These are phyloP conservation scores for Talpa occidentalis DNA, from an alignment of 2,113 vertebrate genomes.

Conservation along the genomic window DNA sequence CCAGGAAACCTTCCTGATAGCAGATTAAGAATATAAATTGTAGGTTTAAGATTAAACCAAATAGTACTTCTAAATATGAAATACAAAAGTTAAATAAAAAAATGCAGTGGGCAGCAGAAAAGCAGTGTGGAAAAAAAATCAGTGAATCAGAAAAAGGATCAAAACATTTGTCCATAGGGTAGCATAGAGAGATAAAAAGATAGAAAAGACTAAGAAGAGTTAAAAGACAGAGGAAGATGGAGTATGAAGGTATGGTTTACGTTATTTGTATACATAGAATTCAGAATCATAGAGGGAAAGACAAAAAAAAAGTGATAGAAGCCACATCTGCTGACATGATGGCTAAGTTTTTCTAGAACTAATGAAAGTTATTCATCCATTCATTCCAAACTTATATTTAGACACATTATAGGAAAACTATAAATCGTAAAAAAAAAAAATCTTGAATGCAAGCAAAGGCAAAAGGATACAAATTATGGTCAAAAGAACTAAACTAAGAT, in stretches of 20 bases:
- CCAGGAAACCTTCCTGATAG: not conserved
- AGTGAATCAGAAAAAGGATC: not conserved
- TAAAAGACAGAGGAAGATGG: not conserved
- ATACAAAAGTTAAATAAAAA: constrained; percentile 24
- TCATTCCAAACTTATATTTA: not conserved
- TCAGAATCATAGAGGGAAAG: not conserved
- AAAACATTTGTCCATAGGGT: not conserved
- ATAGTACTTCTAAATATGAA: not conserved
- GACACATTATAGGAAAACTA: not conserved
- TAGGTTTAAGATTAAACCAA: not conserved
- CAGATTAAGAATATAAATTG: not conserved
- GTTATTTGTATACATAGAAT: not conserved
- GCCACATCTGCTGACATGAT: not conserved
- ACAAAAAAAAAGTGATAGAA: not conserved
- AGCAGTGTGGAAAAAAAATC: not conserved
- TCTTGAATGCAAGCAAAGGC: not conserved
- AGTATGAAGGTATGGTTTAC: not conserved
- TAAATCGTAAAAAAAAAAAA: not conserved
- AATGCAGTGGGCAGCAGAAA: not conserved
- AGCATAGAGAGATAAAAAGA: not conserved
- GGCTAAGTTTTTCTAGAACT: not conserved
- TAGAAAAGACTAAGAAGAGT: not conserved
- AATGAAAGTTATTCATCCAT: not conserved
- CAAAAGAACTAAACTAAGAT: not conserved
- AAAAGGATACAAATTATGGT: not conserved